phyloP scores from a whole-genome alignment of 1,140 invertebrate species.

The Bombus haemorrhoidalis region DNA sequence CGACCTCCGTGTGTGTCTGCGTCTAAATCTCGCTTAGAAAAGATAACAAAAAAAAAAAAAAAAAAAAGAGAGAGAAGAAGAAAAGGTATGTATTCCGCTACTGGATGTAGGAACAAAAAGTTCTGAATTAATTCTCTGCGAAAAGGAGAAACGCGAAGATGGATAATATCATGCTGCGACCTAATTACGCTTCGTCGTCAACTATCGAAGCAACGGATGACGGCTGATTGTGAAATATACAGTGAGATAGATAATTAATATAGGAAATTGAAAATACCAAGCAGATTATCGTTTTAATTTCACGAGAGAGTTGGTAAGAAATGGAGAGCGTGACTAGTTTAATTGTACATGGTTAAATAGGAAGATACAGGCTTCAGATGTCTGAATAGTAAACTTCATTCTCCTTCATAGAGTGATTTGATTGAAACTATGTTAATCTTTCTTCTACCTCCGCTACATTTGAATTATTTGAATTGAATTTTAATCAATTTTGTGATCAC shows the following conservation, averaged over 20 bases:
- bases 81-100: slow-evolving; percentile 1
- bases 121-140: neutral
- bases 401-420: neutral
- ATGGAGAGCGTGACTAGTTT: neutral
- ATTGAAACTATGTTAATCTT: neutral
- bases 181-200: neutral
- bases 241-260: neutral
- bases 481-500: neutral
- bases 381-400: neutral
- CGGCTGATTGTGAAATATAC: neutral
- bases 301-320: neutral
- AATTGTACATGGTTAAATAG: neutral
- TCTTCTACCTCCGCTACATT: neutral
- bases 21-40: neutral
- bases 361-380: neutral
- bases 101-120: neutral
- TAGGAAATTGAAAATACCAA: neutral
- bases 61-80: too few relatives aligned
- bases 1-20: neutral
- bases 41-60: too few relatives aligned
- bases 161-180: neutral
- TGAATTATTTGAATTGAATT: neutral
- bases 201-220: neutral
- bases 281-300: neutral
- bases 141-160: neutral